Evolutionary conservation across 2,113 vertebrate genomes (phyloP).

Genomic region (Aspidoscelis tigris): DNA sequence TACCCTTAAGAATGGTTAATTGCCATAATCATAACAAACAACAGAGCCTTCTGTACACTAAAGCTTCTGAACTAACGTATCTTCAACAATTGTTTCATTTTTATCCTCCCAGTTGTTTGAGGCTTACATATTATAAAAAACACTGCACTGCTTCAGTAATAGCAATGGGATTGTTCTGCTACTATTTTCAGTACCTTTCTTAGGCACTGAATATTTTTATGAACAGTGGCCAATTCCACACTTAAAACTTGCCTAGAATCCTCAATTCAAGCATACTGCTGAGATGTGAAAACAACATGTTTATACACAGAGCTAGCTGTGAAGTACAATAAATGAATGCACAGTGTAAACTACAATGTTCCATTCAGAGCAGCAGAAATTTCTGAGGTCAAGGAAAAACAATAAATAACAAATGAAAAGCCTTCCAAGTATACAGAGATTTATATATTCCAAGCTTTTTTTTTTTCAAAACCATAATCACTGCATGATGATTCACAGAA

Average conservation of each 20-base stretch:
- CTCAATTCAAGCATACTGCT: not conserved
- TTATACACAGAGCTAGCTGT: fast-evolving
- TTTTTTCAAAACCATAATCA: slow-evolving; percentile 7
- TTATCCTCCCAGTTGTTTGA: slow-evolving; percentile 16
- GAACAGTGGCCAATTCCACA: slow-evolving; percentile 4
- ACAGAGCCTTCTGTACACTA: not conserved
- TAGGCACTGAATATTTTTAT: not conserved
- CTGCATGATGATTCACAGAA: not conserved
- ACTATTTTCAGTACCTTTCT: slow-evolving; percentile 11
- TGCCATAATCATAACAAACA: slow-evolving; percentile 34
- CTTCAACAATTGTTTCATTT: slow-evolving; percentile 41
- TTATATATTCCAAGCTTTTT: not conserved
- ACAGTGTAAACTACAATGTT: not conserved
- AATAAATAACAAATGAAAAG: not conserved
- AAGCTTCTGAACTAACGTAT: slow-evolving; percentile 16
- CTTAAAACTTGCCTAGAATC: not conserved
- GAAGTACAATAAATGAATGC: slow-evolving; percentile 9
- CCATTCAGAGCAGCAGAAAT: not conserved
- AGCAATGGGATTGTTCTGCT: slow-evolving; percentile 26
- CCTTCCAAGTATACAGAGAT: slow-evolving; percentile 7
- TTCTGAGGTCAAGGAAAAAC: not conserved
- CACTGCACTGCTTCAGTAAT: slow-evolving; percentile 37
- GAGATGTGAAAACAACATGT: not conserved
- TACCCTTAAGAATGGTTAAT: slow-evolving; percentile 3
- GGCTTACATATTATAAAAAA: slow-evolving; percentile 31